Evolutionary conservation across 1,140 invertebrate genomes (phyloP), one percentile per base, ranked within the genome.

Genomic region (Panagrolaimus sp.): DNA sequence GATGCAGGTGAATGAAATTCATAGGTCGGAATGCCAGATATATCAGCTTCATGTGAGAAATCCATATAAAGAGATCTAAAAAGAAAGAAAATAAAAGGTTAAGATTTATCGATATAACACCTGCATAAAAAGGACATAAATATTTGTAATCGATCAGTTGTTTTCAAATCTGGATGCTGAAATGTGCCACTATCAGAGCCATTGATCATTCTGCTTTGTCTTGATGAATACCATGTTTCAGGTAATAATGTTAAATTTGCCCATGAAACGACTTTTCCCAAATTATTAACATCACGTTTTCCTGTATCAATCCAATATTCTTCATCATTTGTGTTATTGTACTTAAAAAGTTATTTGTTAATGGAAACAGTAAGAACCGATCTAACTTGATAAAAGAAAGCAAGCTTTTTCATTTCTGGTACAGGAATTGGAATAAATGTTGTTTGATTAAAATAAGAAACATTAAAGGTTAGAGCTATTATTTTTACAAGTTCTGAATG

Each of bases 311-410:
- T 66, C 14, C 23, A 44, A 46, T 73, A 73, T 23, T 70, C 67
- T 14, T 70, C 72, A 46, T 73, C 72, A 48, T 74, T 75, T 1
- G 72, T 74, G 47, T 73, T 73, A 67, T 73, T 73, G 51, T 73
- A 73, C 65, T 67, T 11, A 38, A 38, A 38, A 38, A 4, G 31
- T 38, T 7, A 38, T 38, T 7, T 4, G 2, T 38, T 38, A 38
- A 38, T n/a, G n/a, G 7, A 38, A 38, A 38, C 2, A 38, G 31
- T 38, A 38, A 7, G 31, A n/a, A n/a, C n/a, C 7, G 31, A 38
- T n/a, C 31, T 4, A 38, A 38, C 31, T 7, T 38, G 31, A 45
- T 71, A 68, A 44, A 73, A 73, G 27, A 73, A 53, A 1, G 48
- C 72, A 68, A 73, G 73, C 27, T 46, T 64, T 8, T 20, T 16